These are phyloP conservation scores for Microctenopoma lineatum DNA, from an alignment of 2,797 vertebrate species.

Conservation along the genomic window DNA sequence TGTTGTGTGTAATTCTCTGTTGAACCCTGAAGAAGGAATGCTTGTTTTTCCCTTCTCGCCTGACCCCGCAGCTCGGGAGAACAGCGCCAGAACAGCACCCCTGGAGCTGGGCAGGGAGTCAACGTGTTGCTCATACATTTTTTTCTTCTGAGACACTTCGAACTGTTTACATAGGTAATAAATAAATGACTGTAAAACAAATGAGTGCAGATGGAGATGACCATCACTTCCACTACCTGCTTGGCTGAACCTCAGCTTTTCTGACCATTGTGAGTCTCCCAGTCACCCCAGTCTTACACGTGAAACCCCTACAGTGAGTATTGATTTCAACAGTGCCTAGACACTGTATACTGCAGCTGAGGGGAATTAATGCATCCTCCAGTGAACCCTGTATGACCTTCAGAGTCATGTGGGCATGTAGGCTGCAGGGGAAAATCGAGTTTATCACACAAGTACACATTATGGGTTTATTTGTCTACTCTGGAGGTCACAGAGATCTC, in stretches of 20 bases:
- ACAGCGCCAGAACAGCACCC: constrained; percentile 18
- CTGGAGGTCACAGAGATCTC: background rate
- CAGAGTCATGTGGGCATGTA: constrained; percentile 18
- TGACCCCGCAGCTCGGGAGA: constrained; percentile 28
- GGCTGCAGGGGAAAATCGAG: background rate
- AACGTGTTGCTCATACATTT: constrained; percentile 16
- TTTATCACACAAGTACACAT: background rate
- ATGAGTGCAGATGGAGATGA: background rate
- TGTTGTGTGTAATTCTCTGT: constrained; percentile 34
- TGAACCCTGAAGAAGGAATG: constrained; percentile 49
- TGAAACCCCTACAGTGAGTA: constrained; percentile 10
- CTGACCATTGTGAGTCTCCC: constrained; percentile 32
- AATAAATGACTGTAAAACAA: background rate
- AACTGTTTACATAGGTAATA: background rate
- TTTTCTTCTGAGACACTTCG: constrained; percentile 10
- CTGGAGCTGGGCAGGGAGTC: constrained; percentile 18
- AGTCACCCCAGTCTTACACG: background rate
- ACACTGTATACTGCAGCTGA: background rate
- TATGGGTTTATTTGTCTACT: background rate
- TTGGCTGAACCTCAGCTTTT: background rate
- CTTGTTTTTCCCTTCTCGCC: constrained; percentile 21
- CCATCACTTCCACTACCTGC: constrained; percentile 2
- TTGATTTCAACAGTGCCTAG: constrained; percentile 27
- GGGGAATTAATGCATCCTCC: constrained; percentile 29
- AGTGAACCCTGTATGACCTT: constrained; percentile 1